Evolutionary conservation across 2,113 vertebrate species (phyloP).

Genomic region (Seriola dumerili): DNA sequence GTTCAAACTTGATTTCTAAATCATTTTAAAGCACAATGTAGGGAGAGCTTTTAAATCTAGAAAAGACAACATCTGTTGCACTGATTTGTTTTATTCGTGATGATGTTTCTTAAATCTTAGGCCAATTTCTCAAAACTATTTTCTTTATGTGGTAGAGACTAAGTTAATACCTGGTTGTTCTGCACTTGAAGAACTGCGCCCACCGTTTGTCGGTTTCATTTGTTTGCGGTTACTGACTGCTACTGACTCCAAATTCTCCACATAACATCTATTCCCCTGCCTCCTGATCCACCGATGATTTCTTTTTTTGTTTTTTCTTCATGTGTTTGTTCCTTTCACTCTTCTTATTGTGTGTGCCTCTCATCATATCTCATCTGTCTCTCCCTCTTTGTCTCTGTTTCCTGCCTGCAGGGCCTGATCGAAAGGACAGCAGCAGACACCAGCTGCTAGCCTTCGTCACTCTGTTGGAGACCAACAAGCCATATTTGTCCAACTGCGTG

Average conservation of each 20-base stretch:
- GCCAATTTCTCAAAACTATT: too few species aligned
- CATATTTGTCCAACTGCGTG: constrained; percentile 91
- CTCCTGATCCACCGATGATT: neutral
- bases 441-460: constrained; percentile 93
- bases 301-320: neutral
- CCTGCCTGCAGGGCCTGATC: constrained; percentile 63
- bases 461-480: constrained; percentile 93
- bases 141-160: too few species aligned
- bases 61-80: too few species aligned
- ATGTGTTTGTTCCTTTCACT: neutral
- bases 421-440: constrained; percentile 84
- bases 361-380: neutral
- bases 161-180: too few species aligned
- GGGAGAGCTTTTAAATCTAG: too few species aligned
- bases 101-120: too few species aligned
- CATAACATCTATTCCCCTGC: neutral
- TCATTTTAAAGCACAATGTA: too few species aligned
- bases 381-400: neutral
- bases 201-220: too few species aligned
- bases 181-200: too few species aligned
- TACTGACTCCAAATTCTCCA: neutral
- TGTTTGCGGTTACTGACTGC: too few species aligned
- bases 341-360: neutral
- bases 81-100: too few species aligned
- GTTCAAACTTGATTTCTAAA: too few species aligned